Evolutionary conservation across 2,797 vertebrate genomes (phyloP), one percentile per base, ranked within the genome.

Genomic region (Eleutherodactylus coqui): DNA sequence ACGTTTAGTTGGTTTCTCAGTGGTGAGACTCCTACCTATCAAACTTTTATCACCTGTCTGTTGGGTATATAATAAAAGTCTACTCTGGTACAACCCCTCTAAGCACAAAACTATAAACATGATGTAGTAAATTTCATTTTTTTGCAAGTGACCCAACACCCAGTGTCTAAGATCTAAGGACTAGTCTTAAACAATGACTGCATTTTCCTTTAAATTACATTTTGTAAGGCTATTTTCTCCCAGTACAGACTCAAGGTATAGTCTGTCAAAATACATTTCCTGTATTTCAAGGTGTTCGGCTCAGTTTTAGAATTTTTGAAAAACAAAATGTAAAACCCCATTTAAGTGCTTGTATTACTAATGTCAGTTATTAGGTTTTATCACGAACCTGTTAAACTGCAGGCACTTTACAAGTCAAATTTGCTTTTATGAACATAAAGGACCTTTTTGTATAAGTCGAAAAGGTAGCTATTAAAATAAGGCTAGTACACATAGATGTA

Each of bases 321-420:
- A 58, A 55, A 11, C 21, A 55, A 79, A 75, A 78, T 36, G 58
- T 70, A 32, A 70, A 72, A 70, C 27, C 47, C 34, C 11, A 24
- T 41, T 32, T 49, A 85, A 79, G 58, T 6, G 82, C 70, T 84
- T 49, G 45, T 62, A 75, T 62, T 60, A 34, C 82, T 75, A 83
- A 75, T 83, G 51, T 32, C 72, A 75, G 82, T 83, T 82, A 82
- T 82, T 82, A 82, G n/a, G 32, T 72, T 73, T 82, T 43, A 82
- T 82, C 67, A 29, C 11, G 16, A 82, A 41, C 47, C 79, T 72
- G 79, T 72, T 70, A 70, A 82, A 70, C 62, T 69, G 27, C 9
- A 51, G 41, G 62, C 83, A 77, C 75, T 78, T 84, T 69, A 79
- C n/a, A 85, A 70, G 75, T 85, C 41, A 79, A 79, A 45, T 47